Conservation (phyloP, 2,888 invertebrate species). For the Keiferia lycopersicella region DNA sequence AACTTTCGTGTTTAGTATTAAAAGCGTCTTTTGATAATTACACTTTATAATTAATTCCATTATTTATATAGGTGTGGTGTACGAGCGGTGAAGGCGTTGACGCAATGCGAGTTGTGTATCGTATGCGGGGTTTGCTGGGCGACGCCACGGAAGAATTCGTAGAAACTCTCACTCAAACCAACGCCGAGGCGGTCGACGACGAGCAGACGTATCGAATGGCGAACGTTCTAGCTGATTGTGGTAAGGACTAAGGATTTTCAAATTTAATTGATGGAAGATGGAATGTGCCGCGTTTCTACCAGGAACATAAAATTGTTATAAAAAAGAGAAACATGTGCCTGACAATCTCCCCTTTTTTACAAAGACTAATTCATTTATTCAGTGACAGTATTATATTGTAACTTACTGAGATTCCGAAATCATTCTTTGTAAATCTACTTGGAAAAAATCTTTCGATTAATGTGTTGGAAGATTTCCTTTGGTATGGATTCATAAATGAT, state of each 20-base stretch:
- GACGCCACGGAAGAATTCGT: conserved; percentile 99
- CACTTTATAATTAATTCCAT: not conserved
- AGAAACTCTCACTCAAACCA: conserved; percentile 91
- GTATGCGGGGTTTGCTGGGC: conserved; percentile 98
- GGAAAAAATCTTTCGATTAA: no score
- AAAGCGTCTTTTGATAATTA: no score
- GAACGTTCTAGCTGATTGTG: conserved; percentile 74
- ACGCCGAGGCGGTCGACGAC: conserved; percentile 94
- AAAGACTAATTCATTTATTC: no score
- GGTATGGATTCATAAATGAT: no score
- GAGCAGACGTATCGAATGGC: conserved; percentile 92
- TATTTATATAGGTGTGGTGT: conserved; percentile 86
- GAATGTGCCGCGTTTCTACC: no score
- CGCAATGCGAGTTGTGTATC: conserved; percentile 98
- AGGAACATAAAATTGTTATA: no score
- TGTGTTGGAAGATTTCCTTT: no score
- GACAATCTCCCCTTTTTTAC: no score
- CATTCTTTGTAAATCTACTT: no score
- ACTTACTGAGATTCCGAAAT: no score
- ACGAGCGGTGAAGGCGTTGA: conserved; percentile 95
- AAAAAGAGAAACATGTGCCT: no score
- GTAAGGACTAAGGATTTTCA: conserved; percentile 43
- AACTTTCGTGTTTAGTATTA: not conserved
- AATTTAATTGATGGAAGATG: not conserved
- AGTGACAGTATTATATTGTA: no score